Evolutionary conservation across 2,113 vertebrate genomes (phyloP).

Genomic region (Malurus alboscapulatus): DNA sequence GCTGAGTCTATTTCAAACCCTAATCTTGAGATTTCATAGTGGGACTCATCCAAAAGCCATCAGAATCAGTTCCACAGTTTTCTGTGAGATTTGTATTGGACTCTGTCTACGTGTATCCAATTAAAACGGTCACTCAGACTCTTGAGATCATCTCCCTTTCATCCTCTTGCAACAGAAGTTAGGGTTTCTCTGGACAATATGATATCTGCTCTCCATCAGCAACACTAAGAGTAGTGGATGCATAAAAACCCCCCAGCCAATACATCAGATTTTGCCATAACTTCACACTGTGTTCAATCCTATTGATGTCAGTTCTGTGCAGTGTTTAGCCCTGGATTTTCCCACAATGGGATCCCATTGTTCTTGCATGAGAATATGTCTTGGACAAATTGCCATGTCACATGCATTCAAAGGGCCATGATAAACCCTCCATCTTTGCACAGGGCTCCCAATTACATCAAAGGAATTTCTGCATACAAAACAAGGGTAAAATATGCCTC

Average conservation of each 20-base stretch:
- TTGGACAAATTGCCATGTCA: constrained; percentile 67
- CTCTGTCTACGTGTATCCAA: neutral
- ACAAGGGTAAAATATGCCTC: constrained; percentile 47
- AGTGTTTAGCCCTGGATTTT: constrained; percentile 41
- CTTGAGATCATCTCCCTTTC: neutral
- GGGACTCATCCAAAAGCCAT: neutral
- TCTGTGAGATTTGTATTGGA: neutral
- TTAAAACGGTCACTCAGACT: neutral
- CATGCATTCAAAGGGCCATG: constrained; percentile 46
- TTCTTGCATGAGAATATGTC: constrained; percentile 62
- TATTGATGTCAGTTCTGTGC: constrained; percentile 47
- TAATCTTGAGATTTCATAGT: neutral
- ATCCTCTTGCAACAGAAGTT: neutral
- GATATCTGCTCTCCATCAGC: neutral
- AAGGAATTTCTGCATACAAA: constrained; percentile 60
- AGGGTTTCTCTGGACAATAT: neutral
- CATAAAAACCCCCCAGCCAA: neutral
- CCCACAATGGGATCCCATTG: constrained; percentile 56
- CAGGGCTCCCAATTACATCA: constrained; percentile 18
- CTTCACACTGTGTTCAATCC: constrained; percentile 53
- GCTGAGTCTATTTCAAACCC: neutral
- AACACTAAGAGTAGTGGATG: neutral
- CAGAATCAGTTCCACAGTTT: neutral
- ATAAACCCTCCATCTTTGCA: constrained; percentile 47
- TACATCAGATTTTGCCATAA: constrained; percentile 45